Percentiles rank a stretch among this genome's conserved stretches.
Conservation (phyloP, 2,797 vertebrate genomes). For the Rhodeus uyekii region DNA sequence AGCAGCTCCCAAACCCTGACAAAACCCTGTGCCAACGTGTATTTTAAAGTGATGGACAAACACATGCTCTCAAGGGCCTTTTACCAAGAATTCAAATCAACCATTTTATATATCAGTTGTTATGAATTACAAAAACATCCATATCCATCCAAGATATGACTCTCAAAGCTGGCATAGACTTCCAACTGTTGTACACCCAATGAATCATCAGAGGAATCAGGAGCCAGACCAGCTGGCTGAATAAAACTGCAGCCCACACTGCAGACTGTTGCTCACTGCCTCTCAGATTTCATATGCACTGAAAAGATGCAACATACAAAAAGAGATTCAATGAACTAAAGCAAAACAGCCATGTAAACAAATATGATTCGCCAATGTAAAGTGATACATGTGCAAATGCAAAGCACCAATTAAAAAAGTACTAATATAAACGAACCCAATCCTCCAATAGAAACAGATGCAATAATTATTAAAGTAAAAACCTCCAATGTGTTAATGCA, state of each 20-base stretch:
- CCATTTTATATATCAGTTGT: not conserved
- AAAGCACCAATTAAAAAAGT: not conserved
- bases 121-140: constrained; percentile 8
- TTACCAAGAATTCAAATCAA: not conserved
- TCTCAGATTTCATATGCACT: not conserved
- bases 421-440: not conserved
- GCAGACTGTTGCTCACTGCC: constrained; percentile 2
- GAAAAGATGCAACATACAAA: not conserved
- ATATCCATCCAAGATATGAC: constrained; percentile 5
- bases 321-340: not conserved
- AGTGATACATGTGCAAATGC: not conserved
- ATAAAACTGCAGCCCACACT: constrained; percentile 32
- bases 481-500: not conserved
- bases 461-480: not conserved
- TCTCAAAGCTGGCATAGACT: not conserved
- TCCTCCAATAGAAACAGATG: not conserved
- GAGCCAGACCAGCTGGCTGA: constrained; percentile 28
- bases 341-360: not conserved
- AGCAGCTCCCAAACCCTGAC: not conserved
- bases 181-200: constrained; percentile 2
- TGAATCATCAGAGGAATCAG: constrained; percentile 27
- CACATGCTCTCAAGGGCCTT: not conserved
- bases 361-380: not conserved
- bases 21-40: no score
- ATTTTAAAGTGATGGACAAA: constrained; percentile 14